Evolutionary conservation across 2,797 vertebrate species (phyloP).

Genomic region (Malacoraja senta): DNA sequence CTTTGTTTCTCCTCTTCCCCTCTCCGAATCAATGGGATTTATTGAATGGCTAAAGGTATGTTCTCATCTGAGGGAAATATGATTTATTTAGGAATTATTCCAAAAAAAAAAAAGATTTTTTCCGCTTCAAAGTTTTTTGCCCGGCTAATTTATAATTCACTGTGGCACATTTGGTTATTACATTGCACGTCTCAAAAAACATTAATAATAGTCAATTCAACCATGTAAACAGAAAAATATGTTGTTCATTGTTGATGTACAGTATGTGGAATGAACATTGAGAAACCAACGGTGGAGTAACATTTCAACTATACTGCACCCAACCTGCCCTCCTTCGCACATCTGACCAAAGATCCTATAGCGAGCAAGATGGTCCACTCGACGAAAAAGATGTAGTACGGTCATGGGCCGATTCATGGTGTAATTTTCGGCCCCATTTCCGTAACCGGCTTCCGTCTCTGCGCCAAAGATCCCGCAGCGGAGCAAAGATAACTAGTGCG

Average conservation of each 20-base stretch:
- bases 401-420: too few relatives aligned
- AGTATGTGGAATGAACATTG: not conserved
- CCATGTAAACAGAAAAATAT: not conserved
- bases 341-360: too few relatives aligned
- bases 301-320: not conserved
- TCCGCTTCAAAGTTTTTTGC: not conserved
- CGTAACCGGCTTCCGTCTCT: too few relatives aligned
- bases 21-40: not conserved
- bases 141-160: not conserved
- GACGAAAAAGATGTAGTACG: too few relatives aligned
- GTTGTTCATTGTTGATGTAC: not conserved
- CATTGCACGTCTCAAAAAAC: not conserved
- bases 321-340: too few relatives aligned
- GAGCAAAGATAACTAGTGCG: too few relatives aligned
- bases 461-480: too few relatives aligned
- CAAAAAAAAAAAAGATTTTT: not conserved
- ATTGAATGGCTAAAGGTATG: not conserved
- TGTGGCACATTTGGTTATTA: not conserved
- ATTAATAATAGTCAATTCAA: not conserved
- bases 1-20: not conserved
- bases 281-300: not conserved
- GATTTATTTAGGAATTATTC: not conserved
- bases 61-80: not conserved
- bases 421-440: too few relatives aligned
- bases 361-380: too few relatives aligned